Evolutionary conservation across 2,113 vertebrate species (phyloP).

Genomic region (Callipepla squamata): DNA sequence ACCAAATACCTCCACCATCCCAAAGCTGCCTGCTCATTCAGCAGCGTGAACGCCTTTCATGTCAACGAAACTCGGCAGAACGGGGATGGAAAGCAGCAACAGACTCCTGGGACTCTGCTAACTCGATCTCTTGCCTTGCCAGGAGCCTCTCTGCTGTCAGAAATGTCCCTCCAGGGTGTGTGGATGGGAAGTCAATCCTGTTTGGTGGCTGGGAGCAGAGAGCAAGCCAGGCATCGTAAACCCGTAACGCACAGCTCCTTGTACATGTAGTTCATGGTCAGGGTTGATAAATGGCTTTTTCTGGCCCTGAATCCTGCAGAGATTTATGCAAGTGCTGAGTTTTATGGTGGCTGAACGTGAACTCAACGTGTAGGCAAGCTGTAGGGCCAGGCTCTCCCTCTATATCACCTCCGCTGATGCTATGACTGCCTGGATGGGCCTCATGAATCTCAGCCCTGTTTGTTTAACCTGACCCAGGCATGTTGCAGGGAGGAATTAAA

Average conservation of each 20-base stretch:
- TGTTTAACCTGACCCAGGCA: not conserved
- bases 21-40: not conserved
- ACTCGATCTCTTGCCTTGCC: not conserved
- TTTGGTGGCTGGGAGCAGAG: not conserved
- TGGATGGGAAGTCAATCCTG: not conserved
- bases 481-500: fast-evolving
- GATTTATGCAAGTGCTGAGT: not conserved
- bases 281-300: not conserved
- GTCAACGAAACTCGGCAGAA: not conserved
- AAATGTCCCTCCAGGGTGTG: fast-evolving
- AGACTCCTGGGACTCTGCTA: fast-evolving
- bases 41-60: not conserved
- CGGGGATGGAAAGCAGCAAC: fast-evolving
- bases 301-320: not conserved
- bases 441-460: not conserved
- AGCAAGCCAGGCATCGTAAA: not conserved
- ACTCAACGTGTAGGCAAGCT: fast-evolving
- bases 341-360: fast-evolving
- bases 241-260: not conserved
- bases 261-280: not conserved
- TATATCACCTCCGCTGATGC: fast-evolving
- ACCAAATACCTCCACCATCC: not conserved
- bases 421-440: not conserved
- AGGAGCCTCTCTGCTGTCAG: not conserved
- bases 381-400: not conserved